Evolutionary conservation across 2,888 invertebrate species (phyloP), one percentile per base, ranked within the genome.

Genomic region (Euclidia mi): DNA sequence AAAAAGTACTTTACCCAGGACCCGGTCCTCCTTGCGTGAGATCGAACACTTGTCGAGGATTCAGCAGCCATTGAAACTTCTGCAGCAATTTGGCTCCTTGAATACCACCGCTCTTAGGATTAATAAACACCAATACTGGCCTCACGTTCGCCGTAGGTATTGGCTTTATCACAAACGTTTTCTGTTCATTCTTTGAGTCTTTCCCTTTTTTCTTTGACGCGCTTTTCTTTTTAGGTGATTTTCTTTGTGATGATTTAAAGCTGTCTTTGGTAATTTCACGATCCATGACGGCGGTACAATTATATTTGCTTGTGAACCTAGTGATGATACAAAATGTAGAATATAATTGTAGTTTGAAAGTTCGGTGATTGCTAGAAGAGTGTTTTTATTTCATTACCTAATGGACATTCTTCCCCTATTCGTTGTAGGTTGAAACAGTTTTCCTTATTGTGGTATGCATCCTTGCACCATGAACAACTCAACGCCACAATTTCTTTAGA

Each of bases 241-340:
- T 97, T 74, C 98, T 95, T 78, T 98, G 91, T 58, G 98, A 98
- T 43, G 98, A 98, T 85, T 98, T 98, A 88, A 98, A 98, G 86
- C 96, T 97, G 32, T 97, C 81, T 96, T 95, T 2, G 99, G 99
- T 45, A 99, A 94, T 91, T 99, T 99, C 0, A 99, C 98, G 74
- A 99, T 99, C 99, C 99, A 99, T 7, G 98, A 98, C 7, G 99
- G 99, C 34, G 99, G 99, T 62, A 99, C 98, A 82, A 99, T 97
- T 84, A 99, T 98, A 81, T 96, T 97, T 46, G 96, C 95, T 93
- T 99, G 98, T 75, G 95, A 95, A 71, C 98, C 97, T 97, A 85
- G 28, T 31, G 47, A 61, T 55, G 43, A 56, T 40, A 25, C 20
- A 25, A 25, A n/a, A n/a, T n/a, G n/a, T 25, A 6, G 20, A 3